Base-by-base conservation (phyloP, 2,888 invertebrate genomes). In the Diabrotica balteata region DNA sequence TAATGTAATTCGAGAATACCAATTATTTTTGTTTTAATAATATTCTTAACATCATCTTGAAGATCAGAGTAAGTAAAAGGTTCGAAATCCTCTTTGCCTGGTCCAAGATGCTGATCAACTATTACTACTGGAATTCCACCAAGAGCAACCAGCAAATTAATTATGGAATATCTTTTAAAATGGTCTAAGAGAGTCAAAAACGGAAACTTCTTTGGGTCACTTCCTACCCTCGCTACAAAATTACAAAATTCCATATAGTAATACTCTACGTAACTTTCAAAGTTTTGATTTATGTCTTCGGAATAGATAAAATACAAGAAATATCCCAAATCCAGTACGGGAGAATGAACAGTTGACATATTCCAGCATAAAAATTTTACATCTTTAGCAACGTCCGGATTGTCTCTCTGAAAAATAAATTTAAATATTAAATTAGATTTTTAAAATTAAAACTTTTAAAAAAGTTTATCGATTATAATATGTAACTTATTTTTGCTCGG, bases 331-430 rank as follows among this genome's bases (percentile, higher is more conserved):
- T 68, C 68, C 42, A 68, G 8, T 8, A 61, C 60, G 17, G 68
- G 68, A 8, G 68, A 68, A 44, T 68, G 68, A 22, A 46, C n/a
- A 8, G 63, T 60, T 8, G 68, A 22, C 11, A 60, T 55, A 32
- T 68, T 55, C 68, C 68, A 68, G 11, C 47, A 50, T 11, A 64
- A 17, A n/a, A 68, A 60, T 45, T 52, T 64, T 7, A 59, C 9
- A n/a, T 51, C n/a, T 17, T 9, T 59, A 7, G 55, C n/a, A n/a
- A 22, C 7, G 5, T 43, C 42, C n/a, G 47, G 44, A n/a, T 52
- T 11, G 47, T 61, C 46, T 43, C 46, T 42, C 68, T 68, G 46
- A 7, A 68, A 62, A 51, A 49, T 58, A 61, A 46, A 66, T n/a
- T 32, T 32, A 32, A 5, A 32, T 32, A 4, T 2, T 32, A 32